Evolutionary conservation across 1,140 invertebrate species (phyloP), one percentile per base, ranked within the genome.

Genomic region (Philotrypesis tridentata): DNA sequence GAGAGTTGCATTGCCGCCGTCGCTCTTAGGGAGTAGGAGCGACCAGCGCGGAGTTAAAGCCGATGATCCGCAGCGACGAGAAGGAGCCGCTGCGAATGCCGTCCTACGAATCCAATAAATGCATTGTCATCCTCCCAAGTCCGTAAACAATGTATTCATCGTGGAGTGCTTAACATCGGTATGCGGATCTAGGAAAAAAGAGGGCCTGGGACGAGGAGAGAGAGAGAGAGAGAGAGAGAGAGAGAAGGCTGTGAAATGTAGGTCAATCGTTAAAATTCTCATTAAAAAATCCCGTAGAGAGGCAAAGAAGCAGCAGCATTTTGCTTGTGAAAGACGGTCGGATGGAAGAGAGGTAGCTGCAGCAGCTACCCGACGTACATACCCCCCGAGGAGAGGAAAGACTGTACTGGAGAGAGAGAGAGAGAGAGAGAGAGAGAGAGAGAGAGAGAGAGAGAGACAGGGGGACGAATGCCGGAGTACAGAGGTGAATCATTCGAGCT

Each of bases 231-330:
- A n/a, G n/a, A n/a, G n/a, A n/a, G n/a, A n/a, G n/a, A n/a, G n/a
- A n/a, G n/a, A 48, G 43, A 17, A 55, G 25, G 23, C 17, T 27
- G 25, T 82, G 80, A 85, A 85, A 90, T 89, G 85, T 90, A 88
- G 89, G 89, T 89, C 89, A 86, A 89, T 89, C 89, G 87, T 90
- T 90, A 89, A 89, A 89, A 90, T 89, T 89, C 89, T 89, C 88
- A 87, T 87, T 89, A 87, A 87, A 88, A 89, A 88, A 89, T 89
- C 82, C 84, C 79, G 86, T 87, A 80, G 87, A 80, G 79, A 86
- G 82, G 81, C 48, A 55, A 55, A n/a, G 48, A 14, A 17, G 48
- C 40, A 63, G 48, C 48, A 17, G 48, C 40, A 63, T 65, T 77
- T 67, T 67, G 23, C 65, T 14, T 1, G 67, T 25, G 48, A 37